phyloP scores from a whole-genome alignment of 2,888 invertebrate genomes.

The Sminthurinus aureus region DNA sequence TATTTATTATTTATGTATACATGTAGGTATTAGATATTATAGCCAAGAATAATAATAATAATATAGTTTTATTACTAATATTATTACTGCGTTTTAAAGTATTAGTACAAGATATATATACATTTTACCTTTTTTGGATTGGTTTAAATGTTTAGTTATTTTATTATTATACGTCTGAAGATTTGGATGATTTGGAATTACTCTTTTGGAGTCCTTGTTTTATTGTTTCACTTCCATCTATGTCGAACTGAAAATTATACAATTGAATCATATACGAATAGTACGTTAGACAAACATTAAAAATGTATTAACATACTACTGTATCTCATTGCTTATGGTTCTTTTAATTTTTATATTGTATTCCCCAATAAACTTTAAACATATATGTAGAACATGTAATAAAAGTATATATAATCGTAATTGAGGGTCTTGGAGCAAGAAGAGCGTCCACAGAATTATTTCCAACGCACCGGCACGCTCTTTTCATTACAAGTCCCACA shows the following conservation, averaged over 20 bases:
- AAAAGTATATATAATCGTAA: not conserved
- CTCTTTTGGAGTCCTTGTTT: conserved; percentile 52
- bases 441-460: too few species aligned
- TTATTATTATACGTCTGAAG: conserved; percentile 50
- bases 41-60: too few species aligned
- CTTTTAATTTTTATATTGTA: too few species aligned
- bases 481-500: too few species aligned
- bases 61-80: not conserved
- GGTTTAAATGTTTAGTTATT: not conserved
- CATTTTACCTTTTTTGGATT: not conserved
- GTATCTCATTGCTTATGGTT: too few species aligned
- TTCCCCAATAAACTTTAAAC: too few species aligned
- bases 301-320: too few species aligned
- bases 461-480: too few species aligned
- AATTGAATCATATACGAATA: conserved; percentile 12
- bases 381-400: too few species aligned
- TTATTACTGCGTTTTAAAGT: not conserved
- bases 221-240: conserved; percentile 42
- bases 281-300: too few species aligned
- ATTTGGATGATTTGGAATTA: conserved; percentile 58
- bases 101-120: not conserved
- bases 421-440: too few species aligned
- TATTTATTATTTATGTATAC: too few species aligned
- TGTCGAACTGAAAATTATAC: conserved; percentile 53
- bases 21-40: not conserved